A percentile compares a stretch with the other conserved stretches of the same genome.
Evolutionary conservation across 1,140 invertebrate genomes (phyloP).

Genomic region (Calliphora vicina): DNA sequence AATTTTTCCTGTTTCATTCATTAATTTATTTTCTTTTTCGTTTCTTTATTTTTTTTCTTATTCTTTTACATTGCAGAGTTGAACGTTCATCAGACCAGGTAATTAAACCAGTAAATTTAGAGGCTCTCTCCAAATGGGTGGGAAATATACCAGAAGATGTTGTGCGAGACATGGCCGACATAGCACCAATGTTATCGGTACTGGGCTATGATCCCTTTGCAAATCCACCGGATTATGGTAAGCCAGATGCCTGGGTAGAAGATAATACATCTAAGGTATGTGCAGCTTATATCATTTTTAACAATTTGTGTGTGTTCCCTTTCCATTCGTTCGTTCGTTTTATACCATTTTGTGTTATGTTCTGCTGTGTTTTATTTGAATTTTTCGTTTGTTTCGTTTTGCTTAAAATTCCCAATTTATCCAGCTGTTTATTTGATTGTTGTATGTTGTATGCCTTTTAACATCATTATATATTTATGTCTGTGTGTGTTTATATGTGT

Average conservation of each 20-base stretch:
- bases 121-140: slow-evolving; percentile 97
- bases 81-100: slow-evolving; percentile 99
- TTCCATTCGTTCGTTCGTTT: too few species aligned
- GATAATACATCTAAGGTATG: slow-evolving; percentile 75
- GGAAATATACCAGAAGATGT: slow-evolving; percentile 91
- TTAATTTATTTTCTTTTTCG: background rate
- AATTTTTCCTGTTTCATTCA: background rate
- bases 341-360: slow-evolving; percentile 2
- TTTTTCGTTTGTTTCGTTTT: background rate
- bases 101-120: slow-evolving; percentile 96
- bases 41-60: background rate
- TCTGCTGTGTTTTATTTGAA: slow-evolving; percentile 2
- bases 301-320: slow-evolving; percentile 22
- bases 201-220: slow-evolving; percentile 94
- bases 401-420: background rate
- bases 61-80: slow-evolving; percentile 72
- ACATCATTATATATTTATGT: background rate
- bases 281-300: slow-evolving; percentile 48
- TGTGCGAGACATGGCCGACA: slow-evolving; percentile 85
- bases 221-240: slow-evolving; percentile 93
- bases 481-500: background rate
- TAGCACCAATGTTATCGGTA: slow-evolving; percentile 90
- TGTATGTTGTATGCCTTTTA: background rate
- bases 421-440: background rate
- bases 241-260: slow-evolving; percentile 83